Percentiles rank a stretch among this genome's conserved stretches.
Conservation (phyloP, 2,113 vertebrate species). For the Syngnathus typhle region DNA sequence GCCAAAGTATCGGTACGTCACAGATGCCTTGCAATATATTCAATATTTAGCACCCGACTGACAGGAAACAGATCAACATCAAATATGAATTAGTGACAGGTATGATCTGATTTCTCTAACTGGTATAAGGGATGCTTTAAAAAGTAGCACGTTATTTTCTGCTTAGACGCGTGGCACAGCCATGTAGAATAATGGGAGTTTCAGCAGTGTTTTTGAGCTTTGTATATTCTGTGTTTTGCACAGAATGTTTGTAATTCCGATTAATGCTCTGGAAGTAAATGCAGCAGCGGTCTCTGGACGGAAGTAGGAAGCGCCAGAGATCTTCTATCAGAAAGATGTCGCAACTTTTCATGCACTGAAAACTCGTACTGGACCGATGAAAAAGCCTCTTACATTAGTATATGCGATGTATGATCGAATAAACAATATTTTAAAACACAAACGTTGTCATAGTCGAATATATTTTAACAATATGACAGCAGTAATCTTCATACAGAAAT, state of each 20-base stretch:
- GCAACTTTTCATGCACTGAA: background rate
- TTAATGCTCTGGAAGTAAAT: background rate
- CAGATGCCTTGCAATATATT: background rate
- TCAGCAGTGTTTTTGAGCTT: background rate
- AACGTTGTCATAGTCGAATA: background rate
- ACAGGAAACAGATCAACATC: background rate
- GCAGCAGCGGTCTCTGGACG: background rate
- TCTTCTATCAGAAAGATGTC: background rate
- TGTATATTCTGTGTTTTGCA: background rate
- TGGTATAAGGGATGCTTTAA: background rate
- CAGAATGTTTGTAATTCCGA: background rate
- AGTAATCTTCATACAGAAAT: too few relatives aligned
- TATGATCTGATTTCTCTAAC: background rate
- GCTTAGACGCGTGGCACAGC: background rate
- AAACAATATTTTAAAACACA: background rate
- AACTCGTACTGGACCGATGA: background rate
- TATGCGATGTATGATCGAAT: background rate
- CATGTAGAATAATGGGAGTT: background rate
- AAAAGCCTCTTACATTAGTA: background rate
- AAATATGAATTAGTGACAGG: background rate
- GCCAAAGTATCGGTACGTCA: background rate
- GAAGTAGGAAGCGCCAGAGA: slow-evolving; percentile 1
- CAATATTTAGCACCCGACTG: background rate
- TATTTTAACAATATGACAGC: background rate
- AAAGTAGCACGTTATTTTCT: too few relatives aligned